Conservation (phyloP, 2,113 vertebrate species). For the Cairina moschata region DNA sequence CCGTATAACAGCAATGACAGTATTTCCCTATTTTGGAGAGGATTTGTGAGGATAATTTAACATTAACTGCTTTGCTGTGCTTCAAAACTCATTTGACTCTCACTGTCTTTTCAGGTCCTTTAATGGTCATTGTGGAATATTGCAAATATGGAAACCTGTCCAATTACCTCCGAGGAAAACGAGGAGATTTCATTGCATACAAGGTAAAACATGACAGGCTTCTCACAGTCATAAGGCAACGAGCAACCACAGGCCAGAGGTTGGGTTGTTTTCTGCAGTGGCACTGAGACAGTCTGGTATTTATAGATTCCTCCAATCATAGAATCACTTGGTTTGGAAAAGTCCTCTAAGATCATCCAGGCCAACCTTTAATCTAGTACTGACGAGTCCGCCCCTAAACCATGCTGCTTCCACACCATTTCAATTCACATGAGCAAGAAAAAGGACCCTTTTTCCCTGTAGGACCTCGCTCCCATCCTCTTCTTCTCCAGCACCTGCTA, state of each 20-base stretch:
- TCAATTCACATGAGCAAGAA: not conserved
- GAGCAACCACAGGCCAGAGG: not conserved
- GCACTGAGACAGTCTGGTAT: not conserved
- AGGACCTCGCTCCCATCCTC: not conserved
- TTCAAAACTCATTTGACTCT: constrained; percentile 30
- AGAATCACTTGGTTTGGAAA: no score
- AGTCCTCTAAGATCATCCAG: no score
- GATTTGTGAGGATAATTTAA: not conserved
- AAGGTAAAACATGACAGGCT: constrained; percentile 80
- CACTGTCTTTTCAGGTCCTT: constrained; percentile 77
- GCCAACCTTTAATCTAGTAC: no score
- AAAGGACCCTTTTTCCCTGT: not conserved
- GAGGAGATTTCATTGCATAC: constrained; percentile 89
- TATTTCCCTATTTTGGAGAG: not conserved
- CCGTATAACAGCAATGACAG: not conserved
- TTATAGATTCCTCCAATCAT: not conserved
- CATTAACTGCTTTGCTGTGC: not conserved
- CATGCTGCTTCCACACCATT: not conserved
- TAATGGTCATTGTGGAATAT: constrained; percentile 96
- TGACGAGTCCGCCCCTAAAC: no score
- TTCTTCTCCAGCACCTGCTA: not conserved
- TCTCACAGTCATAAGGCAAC: not conserved
- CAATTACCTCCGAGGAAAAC: constrained; percentile 88
- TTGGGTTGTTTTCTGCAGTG: not conserved
- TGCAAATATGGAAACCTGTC: constrained; percentile 96